Percentiles rank a stretch among this genome's conserved stretches.
Evolutionary conservation across 2,797 vertebrate species (phyloP).

Genomic region (Huso huso): DNA sequence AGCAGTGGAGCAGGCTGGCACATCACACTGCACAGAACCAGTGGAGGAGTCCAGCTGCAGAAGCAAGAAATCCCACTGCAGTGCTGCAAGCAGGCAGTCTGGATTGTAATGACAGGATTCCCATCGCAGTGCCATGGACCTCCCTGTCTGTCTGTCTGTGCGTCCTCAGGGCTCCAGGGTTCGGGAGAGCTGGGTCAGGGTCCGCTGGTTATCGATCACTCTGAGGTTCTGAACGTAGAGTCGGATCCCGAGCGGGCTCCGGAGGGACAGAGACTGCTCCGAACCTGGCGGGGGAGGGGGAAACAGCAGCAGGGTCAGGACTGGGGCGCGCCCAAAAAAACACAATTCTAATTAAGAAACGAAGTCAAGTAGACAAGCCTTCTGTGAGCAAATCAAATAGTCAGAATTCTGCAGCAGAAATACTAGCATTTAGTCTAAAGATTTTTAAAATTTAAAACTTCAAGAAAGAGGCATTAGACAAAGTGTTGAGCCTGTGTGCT

Average conservation of each 20-base stretch:
- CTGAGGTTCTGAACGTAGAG: constrained; percentile 79
- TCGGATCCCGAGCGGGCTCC: constrained; percentile 63
- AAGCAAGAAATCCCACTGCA: constrained; percentile 18
- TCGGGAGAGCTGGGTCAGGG: constrained; percentile 76
- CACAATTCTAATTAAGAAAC: too few relatives aligned
- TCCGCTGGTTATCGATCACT: constrained; percentile 88
- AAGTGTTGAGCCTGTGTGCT: too few relatives aligned
- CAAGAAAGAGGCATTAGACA: too few relatives aligned
- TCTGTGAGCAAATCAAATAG: too few relatives aligned
- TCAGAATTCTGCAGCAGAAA: too few relatives aligned
- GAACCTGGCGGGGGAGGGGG: constrained; percentile 56
- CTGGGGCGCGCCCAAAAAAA: not conserved
- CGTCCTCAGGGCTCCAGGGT: constrained; percentile 61
- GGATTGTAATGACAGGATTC: not conserved
- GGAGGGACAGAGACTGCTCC: constrained; percentile 65
- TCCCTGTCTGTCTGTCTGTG: not conserved
- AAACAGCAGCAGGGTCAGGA: too few relatives aligned
- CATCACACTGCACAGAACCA: constrained; percentile 2
- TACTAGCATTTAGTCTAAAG: too few relatives aligned
- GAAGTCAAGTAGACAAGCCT: too few relatives aligned
- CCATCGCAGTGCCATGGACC: not conserved
- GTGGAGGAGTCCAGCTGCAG: not conserved
- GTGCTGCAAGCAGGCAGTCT: not conserved
- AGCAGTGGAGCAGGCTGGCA: not conserved
- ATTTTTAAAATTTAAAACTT: too few relatives aligned